Evolutionary conservation across 1,140 invertebrate genomes (phyloP).

Genomic region (Drosophila arawakana): DNA sequence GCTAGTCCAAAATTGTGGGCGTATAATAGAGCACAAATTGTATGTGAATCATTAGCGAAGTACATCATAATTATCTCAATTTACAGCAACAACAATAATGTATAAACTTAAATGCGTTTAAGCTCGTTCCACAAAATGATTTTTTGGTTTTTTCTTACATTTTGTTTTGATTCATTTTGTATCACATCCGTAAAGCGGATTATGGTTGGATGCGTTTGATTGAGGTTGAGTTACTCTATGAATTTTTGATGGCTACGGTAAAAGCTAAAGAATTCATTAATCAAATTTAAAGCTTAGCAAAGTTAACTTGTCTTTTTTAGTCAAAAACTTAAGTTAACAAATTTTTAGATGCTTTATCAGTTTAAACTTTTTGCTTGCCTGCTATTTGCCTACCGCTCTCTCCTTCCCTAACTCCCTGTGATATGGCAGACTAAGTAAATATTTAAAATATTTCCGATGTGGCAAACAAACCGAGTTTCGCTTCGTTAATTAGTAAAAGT

Average conservation of each 20-base stretch:
- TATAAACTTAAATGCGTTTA: conserved; percentile 12
- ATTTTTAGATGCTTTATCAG: neutral
- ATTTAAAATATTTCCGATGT: conserved; percentile 22
- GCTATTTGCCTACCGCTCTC: neutral
- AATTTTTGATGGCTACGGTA: too few species aligned
- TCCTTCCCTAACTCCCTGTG: neutral
- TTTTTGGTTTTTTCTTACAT: neutral
- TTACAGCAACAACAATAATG: conserved; percentile 1
- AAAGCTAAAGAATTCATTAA: neutral
- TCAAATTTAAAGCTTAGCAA: neutral
- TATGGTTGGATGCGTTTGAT: conserved; percentile 1
- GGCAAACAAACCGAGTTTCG: conserved; percentile 11
- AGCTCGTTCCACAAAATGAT: conserved; percentile 28
- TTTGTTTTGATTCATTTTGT: conserved; percentile 8
- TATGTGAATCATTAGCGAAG: conserved; percentile 5
- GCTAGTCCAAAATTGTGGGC: conserved; percentile 21
- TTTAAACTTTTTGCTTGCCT: neutral
- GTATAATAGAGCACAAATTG: conserved; percentile 29
- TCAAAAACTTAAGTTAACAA: too few species aligned
- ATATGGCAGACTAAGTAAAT: conserved; percentile 16
- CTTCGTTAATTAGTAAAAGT: neutral
- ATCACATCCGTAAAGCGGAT: conserved; percentile 16
- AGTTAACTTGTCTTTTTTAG: neutral
- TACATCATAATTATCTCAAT: conserved; percentile 5
- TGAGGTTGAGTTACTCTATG: too few species aligned